Percentiles rank a stretch among this genome's conserved stretches.
phyloP scores from a whole-genome alignment of 2,113 vertebrate species.

The Hypocryptadius cinnamomeus region DNA sequence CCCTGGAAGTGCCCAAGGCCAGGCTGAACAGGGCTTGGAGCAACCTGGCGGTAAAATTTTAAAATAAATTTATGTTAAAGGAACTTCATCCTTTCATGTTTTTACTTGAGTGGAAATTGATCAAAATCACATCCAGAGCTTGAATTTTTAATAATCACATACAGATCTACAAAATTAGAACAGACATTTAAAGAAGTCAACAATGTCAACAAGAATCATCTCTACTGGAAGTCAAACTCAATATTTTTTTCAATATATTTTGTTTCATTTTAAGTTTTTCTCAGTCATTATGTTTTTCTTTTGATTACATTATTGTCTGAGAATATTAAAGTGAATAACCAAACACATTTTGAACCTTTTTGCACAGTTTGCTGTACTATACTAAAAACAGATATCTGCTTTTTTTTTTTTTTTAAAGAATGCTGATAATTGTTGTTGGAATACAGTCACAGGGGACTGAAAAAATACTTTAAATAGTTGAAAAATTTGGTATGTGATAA shows the following conservation, averaged over 20 bases:
- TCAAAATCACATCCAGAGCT: not conserved
- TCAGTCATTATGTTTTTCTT: not conserved
- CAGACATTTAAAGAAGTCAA: not conserved
- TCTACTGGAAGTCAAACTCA: not conserved
- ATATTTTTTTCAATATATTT: not conserved
- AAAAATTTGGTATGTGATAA: not conserved
- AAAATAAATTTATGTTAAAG: not conserved
- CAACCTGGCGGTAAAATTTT: not conserved
- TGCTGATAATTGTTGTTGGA: not conserved
- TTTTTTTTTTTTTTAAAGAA: not conserved
- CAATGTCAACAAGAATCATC: not conserved
- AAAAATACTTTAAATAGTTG: not conserved
- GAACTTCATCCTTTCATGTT: not conserved
- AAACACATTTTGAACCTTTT: not conserved
- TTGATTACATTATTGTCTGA: not conserved
- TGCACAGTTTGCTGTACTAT: not conserved
- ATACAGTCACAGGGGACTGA: rapidly evolving
- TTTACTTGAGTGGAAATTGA: not conserved
- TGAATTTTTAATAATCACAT: not conserved
- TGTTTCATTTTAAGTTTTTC: not conserved
- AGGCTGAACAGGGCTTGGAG: rapidly evolving
- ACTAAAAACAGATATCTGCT: not conserved
- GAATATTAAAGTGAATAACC: not conserved
- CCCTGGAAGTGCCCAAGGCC: not conserved
- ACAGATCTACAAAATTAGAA: not conserved